These are phyloP conservation scores for Catajapyx aquilonaris DNA, from an alignment of 1,140 invertebrate genomes.

Conservation along the genomic window DNA sequence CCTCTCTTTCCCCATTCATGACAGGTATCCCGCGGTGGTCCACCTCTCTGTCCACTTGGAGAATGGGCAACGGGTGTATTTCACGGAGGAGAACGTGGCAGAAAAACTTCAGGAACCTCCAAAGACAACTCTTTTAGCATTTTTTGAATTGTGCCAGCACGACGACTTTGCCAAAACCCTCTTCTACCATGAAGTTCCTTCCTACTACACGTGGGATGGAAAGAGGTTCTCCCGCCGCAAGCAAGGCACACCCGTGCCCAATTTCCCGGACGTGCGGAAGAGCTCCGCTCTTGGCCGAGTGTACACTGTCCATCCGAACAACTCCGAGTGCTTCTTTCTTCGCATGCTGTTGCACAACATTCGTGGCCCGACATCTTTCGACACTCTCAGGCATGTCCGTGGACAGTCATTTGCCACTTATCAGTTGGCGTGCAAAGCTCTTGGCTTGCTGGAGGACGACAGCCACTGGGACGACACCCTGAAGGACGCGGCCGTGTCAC, in stretches of 20 bases:
- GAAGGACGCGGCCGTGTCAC: slow-evolving; percentile 8
- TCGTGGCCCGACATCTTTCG: slow-evolving; percentile 16
- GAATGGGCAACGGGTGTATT: slow-evolving; percentile 15
- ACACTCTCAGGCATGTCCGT: slow-evolving; percentile 16
- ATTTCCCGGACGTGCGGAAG: slow-evolving; percentile 6
- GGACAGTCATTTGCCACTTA: slow-evolving; percentile 13
- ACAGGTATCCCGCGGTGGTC: slow-evolving; percentile 17
- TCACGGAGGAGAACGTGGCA: slow-evolving; percentile 8
- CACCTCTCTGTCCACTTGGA: slow-evolving; percentile 19
- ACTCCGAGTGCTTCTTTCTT: slow-evolving; percentile 15
- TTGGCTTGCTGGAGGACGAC: slow-evolving; percentile 18
- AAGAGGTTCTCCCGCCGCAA: slow-evolving; percentile 8
- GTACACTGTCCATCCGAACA: slow-evolving; percentile 15
- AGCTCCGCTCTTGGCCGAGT: slow-evolving; percentile 13
- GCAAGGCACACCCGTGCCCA: slow-evolving; percentile 6
- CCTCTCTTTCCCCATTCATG: slow-evolving; percentile 18
- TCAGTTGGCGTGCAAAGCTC: slow-evolving; percentile 9
- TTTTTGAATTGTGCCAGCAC: slow-evolving; percentile 4
- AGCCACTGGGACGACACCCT: slow-evolving; percentile 13
- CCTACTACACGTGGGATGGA: slow-evolving; percentile 8
- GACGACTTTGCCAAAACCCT: not conserved
- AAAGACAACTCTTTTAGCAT: slow-evolving; percentile 6
- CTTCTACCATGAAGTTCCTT: slow-evolving; percentile 10
- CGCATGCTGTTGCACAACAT: slow-evolving; percentile 18
- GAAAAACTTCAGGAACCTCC: slow-evolving; percentile 4